A percentile compares a stretch with the other conserved stretches of the same genome.
phyloP scores from a whole-genome alignment of 2,888 invertebrate genomes.

The Hipparchia semele region DNA sequence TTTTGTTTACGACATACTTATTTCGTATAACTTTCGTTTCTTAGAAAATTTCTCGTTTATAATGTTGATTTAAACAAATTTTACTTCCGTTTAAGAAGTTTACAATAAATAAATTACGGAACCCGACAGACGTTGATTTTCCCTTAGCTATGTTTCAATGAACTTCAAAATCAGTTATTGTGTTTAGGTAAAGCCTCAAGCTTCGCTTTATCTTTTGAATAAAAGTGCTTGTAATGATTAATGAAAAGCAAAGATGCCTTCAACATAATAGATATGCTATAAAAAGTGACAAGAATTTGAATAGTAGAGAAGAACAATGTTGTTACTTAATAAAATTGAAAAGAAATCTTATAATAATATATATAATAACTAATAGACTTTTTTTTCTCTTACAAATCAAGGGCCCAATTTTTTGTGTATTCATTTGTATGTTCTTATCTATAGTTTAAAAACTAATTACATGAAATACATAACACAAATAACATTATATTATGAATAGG shows the following conservation, averaged over 20 bases:
- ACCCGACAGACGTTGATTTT: neutral
- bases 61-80: too few relatives aligned
- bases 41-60: too few relatives aligned
- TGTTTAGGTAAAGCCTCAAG: slow-evolving; percentile 7
- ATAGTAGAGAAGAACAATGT: neutral
- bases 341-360: too few relatives aligned
- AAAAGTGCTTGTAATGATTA: slow-evolving; percentile 16
- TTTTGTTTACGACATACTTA: too few relatives aligned
- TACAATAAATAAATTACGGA: neutral
- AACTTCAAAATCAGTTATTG: slow-evolving; percentile 28
- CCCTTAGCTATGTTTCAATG: slow-evolving; percentile 25
- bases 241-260: slow-evolving; percentile 9
- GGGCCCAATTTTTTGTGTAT: too few relatives aligned
- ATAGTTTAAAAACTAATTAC: neutral
- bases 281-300: neutral
- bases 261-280: neutral
- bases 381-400: too few relatives aligned
- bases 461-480: neutral
- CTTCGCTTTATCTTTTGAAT: slow-evolving; percentile 15
- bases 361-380: too few relatives aligned
- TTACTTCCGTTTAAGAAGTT: neutral
- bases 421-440: neutral
- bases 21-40: too few relatives aligned
- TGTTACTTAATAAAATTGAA: too few relatives aligned
- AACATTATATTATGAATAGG: neutral